Evolutionary conservation across 2,888 invertebrate genomes (phyloP), one percentile per base, ranked within the genome.

Genomic region (Drosophila neutralis): DNA sequence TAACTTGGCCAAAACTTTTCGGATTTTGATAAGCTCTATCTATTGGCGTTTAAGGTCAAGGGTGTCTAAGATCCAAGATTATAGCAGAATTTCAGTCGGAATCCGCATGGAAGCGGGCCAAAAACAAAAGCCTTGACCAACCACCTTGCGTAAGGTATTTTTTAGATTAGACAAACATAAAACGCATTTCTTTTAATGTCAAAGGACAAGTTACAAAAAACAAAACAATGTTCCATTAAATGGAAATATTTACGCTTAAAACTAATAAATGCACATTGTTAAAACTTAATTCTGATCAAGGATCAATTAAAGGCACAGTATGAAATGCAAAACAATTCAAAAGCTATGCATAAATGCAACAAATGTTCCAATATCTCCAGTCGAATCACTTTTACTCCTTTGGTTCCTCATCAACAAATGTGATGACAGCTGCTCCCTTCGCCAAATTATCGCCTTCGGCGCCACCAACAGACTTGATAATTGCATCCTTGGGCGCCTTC

Each of bases 361-460:
- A 45, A 64, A 75, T 52, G 66, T 53, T 45, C 77, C 82, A 86
- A 82, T 80, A 85, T 83, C 10, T 5, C n/a, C 11, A 53, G 13
- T 11, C 15, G 35, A 56, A 45, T 31, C 48, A 52, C n/a, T 21
- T 8, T 21, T 42, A 29, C 40, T 53, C 15, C 10, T 59, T 77
- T 69, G 21, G 45, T 8, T 57, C 67, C 18, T 82, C 79, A 4
- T 89, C 87, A 69, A 94, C 94, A 69, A 96, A 94, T 51, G 94
- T 92, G 8, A 96, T 94, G 61, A 96, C 93, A 48, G 94, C 94
- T 2, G 94, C 94, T 52, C 96, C 95, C 91, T 98, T 99, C 15
- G 95, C 94, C 5, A 99, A 96, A 73, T 96, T 97, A 83, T 98
- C 97, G 0, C 98, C 98, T 35, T 70, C 95, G 93, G 95, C 95